Percentiles rank a stretch among this genome's conserved stretches.
These are phyloP conservation scores for Pteropus alecto DNA, from an alignment of 2,113 vertebrate species.

Conservation along the genomic window DNA sequence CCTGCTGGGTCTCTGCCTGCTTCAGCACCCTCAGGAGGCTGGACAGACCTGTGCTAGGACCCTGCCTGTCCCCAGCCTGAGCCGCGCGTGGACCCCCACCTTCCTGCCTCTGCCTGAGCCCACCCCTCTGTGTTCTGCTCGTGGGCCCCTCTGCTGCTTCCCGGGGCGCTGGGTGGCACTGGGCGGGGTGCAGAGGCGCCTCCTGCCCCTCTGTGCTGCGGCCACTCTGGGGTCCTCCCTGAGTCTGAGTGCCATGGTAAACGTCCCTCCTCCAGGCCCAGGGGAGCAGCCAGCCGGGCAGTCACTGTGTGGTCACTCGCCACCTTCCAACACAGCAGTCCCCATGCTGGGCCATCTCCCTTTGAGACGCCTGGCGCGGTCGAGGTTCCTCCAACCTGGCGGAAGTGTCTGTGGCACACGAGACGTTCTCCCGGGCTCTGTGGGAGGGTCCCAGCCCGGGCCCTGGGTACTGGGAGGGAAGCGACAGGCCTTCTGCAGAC, in stretches of 20 bases:
- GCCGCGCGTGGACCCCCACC: neutral
- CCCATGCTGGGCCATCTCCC: neutral
- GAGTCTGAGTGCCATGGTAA: too few species aligned
- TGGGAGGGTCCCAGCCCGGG: neutral
- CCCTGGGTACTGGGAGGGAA: neutral
- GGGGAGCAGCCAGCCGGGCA: neutral
- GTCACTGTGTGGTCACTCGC: too few species aligned
- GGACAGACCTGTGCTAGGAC: neutral
- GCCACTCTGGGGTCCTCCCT: too few species aligned
- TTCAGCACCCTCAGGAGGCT: neutral
- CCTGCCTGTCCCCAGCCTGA: neutral
- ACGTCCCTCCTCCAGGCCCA: too few species aligned
- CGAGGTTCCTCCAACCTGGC: neutral
- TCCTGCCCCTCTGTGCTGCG: neutral
- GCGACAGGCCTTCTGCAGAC: neutral
- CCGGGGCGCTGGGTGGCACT: neutral
- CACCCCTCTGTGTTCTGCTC: neutral
- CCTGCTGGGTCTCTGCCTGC: neutral
- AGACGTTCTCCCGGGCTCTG: too few species aligned
- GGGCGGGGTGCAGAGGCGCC: neutral
- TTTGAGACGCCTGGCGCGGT: accelerated
- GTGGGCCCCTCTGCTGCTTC: neutral
- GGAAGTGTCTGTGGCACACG: neutral
- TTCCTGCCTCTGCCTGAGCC: neutral
- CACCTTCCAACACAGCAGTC: neutral